These are phyloP conservation scores for Onychomys torridus DNA, from an alignment of 2,797 vertebrate genomes.

Conservation along the genomic window DNA sequence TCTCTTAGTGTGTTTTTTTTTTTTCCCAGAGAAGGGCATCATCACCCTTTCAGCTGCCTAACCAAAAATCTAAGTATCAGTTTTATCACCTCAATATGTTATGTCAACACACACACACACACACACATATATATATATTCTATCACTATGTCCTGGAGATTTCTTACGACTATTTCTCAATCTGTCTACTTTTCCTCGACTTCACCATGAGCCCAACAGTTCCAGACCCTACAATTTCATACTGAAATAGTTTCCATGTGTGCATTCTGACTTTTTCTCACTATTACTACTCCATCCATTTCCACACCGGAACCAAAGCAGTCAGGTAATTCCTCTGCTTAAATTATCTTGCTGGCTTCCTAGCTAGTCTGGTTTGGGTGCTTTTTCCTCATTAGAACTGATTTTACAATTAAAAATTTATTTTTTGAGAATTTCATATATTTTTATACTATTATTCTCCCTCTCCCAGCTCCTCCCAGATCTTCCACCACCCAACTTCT, in stretches of 20 bases:
- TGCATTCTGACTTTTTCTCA: background rate
- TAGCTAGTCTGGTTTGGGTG: background rate
- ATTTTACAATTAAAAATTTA: background rate
- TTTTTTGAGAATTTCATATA: background rate
- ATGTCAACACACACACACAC: background rate
- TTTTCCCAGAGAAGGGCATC: background rate
- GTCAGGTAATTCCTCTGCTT: background rate
- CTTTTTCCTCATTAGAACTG: background rate
- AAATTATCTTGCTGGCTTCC: conserved; percentile 7
- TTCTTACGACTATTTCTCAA: background rate
- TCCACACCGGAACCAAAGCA: background rate
- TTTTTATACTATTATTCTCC: background rate
- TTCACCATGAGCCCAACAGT: background rate
- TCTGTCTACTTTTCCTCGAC: background rate
- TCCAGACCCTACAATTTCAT: background rate
- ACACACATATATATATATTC: background rate
- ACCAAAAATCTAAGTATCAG: background rate
- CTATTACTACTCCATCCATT: background rate
- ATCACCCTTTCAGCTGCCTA: conserved; percentile 5
- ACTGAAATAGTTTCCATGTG: background rate
- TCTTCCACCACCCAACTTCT: background rate
- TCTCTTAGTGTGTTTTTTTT: background rate
- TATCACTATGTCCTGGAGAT: background rate
- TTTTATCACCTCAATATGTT: background rate
- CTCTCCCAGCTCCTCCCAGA: background rate